Base-by-base conservation (phyloP, 2,113 vertebrate genomes). In the Buteo buteo region DNA sequence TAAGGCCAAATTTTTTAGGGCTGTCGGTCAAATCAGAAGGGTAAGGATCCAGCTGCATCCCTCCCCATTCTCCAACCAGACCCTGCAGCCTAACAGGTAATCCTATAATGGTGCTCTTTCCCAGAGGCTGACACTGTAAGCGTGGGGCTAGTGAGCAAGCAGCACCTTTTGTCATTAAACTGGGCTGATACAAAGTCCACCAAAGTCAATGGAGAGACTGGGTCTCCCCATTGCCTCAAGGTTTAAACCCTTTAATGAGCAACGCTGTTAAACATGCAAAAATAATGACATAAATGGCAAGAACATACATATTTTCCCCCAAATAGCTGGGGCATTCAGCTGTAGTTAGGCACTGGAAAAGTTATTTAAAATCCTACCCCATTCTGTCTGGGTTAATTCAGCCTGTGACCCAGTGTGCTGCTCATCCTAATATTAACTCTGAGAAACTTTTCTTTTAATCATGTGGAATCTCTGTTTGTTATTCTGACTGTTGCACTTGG, bases 381-480 rank as follows among this genome's bases (percentile, higher is more conserved):
- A 0, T 66, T 82, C 64, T 81, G 67, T 88, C 36, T 62, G 76
- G 52, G 55, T 92, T 93, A 83, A 86, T 83, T 85, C 49, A 90
- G 55, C 57, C 78, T 52, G 45, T 95, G 95, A 94, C 64, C 78
- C 83, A 62, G 62, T 61, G 70, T 50, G 55, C 80, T 73, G 77
- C 42, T 92, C 78, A 82, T 91, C 94, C 95, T 92, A 89, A 78
- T 93, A 94, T 85, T 89, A 95, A 93, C 95, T 87, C 84, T 95
- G 96, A 97, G 96, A 96, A 94, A 93, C 58, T 81, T 94, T 64
- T 54, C 66, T 90, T 83, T 55, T 50, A 70, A 44, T 70, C 80
- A 13, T 38, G 86, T 82, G 93, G 70, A 69, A 70, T 95, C 40
- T 87, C 58, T 94, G 88, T 96, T 96, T 97, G 71, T 95, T 91